These are phyloP conservation scores for Ammodytes dubius DNA, from an alignment of 2,113 vertebrate genomes.

Conservation along the genomic window DNA sequence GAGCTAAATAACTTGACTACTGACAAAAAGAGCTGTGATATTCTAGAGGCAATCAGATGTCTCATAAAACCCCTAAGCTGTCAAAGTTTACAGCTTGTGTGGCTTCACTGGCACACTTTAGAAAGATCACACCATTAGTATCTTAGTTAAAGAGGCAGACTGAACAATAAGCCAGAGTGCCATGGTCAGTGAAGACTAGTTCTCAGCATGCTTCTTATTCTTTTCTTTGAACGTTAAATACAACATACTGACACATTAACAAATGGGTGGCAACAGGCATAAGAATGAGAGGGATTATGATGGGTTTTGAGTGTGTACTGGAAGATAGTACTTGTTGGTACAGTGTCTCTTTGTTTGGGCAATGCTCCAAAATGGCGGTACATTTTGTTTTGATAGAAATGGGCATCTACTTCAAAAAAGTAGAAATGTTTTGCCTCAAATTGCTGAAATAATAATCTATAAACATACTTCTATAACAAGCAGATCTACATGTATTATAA, in stretches of 20 bases:
- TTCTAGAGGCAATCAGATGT: not conserved
- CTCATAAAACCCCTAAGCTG: conserved; percentile 5
- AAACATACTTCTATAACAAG: no score
- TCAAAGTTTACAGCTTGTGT: not conserved
- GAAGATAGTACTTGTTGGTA: not conserved
- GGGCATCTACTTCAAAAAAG: no score
- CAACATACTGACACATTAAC: not conserved
- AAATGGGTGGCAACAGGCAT: not conserved
- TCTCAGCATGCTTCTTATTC: not conserved
- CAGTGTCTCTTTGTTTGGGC: not conserved
- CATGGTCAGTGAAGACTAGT: not conserved
- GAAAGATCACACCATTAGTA: not conserved
- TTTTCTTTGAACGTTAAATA: conserved; percentile 16
- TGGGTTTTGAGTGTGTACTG: not conserved
- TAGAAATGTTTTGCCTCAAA: no score
- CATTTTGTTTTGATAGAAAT: not conserved
- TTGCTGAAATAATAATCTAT: no score
- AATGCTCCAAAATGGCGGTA: not conserved
- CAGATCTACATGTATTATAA: no score
- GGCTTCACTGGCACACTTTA: not conserved
- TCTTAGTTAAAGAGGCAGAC: not conserved
- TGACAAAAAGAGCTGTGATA: not conserved
- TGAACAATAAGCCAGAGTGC: not conserved
- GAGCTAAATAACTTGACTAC: not conserved
- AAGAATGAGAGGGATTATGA: not conserved